A percentile compares a stretch with the other conserved stretches of the same genome.
phyloP scores from a whole-genome alignment of 2,888 invertebrate genomes.

The Drosophila subquinaria region DNA sequence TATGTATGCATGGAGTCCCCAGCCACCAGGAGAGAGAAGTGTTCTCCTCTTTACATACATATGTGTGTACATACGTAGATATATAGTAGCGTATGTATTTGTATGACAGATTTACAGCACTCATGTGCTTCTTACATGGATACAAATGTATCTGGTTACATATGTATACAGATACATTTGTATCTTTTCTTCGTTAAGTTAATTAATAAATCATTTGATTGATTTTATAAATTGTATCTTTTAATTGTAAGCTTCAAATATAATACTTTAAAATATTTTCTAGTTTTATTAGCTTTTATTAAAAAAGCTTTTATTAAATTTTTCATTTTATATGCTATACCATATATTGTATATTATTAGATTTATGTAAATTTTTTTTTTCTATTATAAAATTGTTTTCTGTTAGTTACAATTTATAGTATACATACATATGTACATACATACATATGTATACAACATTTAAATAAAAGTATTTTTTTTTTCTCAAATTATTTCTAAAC shows the following conservation, averaged over 20 bases:
- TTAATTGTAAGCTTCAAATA: not conserved
- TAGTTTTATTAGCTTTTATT: not conserved
- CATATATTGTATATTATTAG: not conserved
- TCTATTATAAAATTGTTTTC: not conserved
- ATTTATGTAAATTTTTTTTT: not conserved
- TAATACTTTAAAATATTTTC: not conserved
- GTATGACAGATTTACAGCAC: slow-evolving; percentile 9
- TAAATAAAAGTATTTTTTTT: too few species aligned
- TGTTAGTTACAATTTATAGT: too few species aligned
- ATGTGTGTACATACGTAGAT: slow-evolving; percentile 7
- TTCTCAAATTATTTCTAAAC: too few species aligned
- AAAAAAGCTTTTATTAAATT: too few species aligned
- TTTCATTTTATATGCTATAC: not conserved
- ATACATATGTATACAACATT: too few species aligned
- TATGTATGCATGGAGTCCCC: slow-evolving; percentile 24
- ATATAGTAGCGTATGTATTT: not conserved
- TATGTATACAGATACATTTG: too few species aligned
- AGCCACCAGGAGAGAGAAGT: slow-evolving; percentile 56
- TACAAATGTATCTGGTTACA: too few species aligned
- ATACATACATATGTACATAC: too few species aligned
- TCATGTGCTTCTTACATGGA: slow-evolving; percentile 1
- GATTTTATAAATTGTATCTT: not conserved
- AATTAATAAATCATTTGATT: slow-evolving; percentile 2
- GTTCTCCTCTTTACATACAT: slow-evolving; percentile 19
- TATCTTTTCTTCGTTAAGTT: not conserved